Conservation (phyloP, 2,888 invertebrate species). For the Ochropleura plecta region DNA sequence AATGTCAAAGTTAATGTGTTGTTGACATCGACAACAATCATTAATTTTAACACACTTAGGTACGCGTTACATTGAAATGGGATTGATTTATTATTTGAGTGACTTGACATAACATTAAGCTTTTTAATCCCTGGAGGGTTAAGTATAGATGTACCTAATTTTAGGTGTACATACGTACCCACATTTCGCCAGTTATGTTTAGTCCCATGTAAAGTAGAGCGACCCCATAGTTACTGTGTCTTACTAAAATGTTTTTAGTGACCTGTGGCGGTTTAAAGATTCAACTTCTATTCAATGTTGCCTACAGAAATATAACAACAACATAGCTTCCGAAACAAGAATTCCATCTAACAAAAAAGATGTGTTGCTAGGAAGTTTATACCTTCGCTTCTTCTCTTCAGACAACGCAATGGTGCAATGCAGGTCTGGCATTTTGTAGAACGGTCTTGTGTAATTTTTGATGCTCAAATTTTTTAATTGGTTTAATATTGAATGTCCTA, state of each 20-base stretch:
- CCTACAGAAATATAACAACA: not conserved
- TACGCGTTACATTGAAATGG: not conserved
- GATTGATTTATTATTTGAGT: not conserved
- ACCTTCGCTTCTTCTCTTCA: not conserved
- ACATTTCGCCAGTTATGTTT: not conserved
- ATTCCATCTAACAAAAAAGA: not conserved
- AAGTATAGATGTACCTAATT: no score
- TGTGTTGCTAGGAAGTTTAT: not conserved
- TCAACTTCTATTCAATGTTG: not conserved
- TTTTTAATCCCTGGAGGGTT: no score
- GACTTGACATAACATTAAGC: no score
- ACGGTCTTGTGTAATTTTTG: not conserved
- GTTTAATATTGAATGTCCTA: not conserved
- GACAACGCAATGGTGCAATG: not conserved
- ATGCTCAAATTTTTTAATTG: not conserved
- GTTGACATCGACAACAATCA: conserved; percentile 4
- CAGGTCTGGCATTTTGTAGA: not conserved
- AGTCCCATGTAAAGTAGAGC: not conserved
- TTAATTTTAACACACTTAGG: not conserved
- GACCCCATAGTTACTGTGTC: not conserved
- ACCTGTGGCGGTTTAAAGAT: not conserved
- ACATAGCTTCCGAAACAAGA: not conserved
- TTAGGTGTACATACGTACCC: not conserved
- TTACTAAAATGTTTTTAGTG: not conserved
- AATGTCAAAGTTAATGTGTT: conserved; percentile 19